These are phyloP conservation scores for Sceloporus undulatus DNA, from an alignment of 2,113 vertebrate genomes.

Conservation along the genomic window DNA sequence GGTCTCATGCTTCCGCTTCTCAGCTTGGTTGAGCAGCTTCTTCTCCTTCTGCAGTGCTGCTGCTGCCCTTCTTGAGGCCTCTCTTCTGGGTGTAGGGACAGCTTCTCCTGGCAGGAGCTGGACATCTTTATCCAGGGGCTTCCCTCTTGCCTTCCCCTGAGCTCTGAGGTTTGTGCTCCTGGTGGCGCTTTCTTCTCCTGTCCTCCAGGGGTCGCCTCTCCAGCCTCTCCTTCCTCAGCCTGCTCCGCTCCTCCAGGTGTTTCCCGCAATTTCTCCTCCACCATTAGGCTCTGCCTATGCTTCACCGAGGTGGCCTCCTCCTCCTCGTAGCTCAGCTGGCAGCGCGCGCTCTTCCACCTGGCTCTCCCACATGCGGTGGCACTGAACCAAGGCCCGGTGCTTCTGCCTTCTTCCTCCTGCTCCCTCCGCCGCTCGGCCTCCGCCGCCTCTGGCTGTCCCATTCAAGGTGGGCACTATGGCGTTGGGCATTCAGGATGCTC, in stretches of 20 bases:
- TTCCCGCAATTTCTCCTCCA: conserved; percentile 88
- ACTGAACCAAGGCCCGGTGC: conserved; percentile 86
- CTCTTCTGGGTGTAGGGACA: conserved; percentile 86
- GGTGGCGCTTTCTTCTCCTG: conserved; percentile 89
- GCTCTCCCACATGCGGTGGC: conserved; percentile 89
- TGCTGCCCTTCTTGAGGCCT: conserved; percentile 88
- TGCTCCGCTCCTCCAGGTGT: conserved; percentile 87
- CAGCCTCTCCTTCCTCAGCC: conserved; percentile 79
- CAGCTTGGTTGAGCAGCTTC: conserved; percentile 87
- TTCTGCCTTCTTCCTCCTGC: conserved; percentile 91
- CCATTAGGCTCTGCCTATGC: conserved; percentile 83
- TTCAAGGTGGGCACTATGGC: conserved; percentile 91
- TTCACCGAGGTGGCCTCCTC: conserved; percentile 76
- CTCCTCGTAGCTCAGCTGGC: conserved; percentile 85
- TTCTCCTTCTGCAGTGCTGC: conserved; percentile 87
- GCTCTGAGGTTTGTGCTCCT: conserved; percentile 90
- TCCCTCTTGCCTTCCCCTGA: conserved; percentile 87
- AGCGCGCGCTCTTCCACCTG: conserved; percentile 87
- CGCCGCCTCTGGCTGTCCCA: conserved; percentile 91
- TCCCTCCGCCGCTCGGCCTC: conserved; percentile 87
- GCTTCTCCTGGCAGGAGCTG: conserved; percentile 89
- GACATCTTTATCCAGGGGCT: conserved; percentile 84
- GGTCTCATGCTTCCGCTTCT: conserved; percentile 88
- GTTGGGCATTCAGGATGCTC: conserved; percentile 89
- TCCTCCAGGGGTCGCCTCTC: conserved; percentile 86